Percentiles rank a stretch among this genome's conserved stretches.
Conservation (phyloP, 2,113 vertebrate genomes). For the Callipepla squamata region DNA sequence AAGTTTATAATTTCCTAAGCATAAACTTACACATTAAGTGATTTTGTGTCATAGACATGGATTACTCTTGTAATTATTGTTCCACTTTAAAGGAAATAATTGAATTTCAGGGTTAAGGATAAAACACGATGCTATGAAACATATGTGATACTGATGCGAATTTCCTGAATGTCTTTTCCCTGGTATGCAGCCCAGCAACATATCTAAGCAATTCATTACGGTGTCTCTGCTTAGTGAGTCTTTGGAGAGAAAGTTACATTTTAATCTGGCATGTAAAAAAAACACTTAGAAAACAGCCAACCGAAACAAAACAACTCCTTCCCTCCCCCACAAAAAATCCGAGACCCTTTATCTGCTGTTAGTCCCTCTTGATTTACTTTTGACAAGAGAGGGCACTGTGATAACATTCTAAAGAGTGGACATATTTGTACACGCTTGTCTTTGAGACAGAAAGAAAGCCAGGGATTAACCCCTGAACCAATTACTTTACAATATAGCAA, state of each 20-base stretch:
- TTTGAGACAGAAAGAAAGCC: conserved; percentile 10
- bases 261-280: conserved; percentile 5
- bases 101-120: conserved; percentile 67
- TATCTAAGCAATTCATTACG: conserved; percentile 67
- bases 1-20: conserved; percentile 56
- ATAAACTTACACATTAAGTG: conserved; percentile 47
- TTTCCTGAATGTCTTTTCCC: conserved; percentile 62
- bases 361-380: conserved; percentile 47
- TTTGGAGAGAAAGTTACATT: conserved; percentile 17
- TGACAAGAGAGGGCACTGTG: conserved; percentile 84
- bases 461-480: conserved; percentile 55
- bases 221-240: conserved; percentile 57
- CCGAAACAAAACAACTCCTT: conserved; percentile 37
- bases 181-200: conserved; percentile 62
- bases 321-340: not conserved
- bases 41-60: conserved; percentile 36
- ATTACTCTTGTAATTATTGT: conserved; percentile 68
- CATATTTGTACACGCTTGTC: conserved; percentile 48
- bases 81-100: conserved; percentile 68
- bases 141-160: conserved; percentile 51
- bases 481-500: conserved; percentile 28
- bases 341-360: not conserved
- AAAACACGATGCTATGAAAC: conserved; percentile 64
- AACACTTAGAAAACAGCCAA: conserved; percentile 44
- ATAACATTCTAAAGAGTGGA: conserved; percentile 79